Evolutionary conservation across 2,797 vertebrate species (phyloP).

Genomic region (Fratercula arctica): DNA sequence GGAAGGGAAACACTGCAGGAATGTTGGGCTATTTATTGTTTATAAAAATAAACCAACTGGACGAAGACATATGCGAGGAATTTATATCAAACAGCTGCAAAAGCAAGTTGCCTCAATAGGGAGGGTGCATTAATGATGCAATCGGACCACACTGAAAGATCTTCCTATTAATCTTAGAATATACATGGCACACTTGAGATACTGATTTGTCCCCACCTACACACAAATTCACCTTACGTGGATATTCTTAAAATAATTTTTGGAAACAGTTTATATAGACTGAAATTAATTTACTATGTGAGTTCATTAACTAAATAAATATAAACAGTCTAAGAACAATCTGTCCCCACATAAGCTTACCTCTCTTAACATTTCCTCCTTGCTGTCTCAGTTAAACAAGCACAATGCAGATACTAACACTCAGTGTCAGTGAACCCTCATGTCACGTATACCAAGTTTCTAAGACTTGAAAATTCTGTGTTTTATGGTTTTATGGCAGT

Average conservation of each 20-base stretch:
- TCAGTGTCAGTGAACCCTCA: neutral
- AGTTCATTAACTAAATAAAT: constrained; percentile 33
- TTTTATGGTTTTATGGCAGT: neutral
- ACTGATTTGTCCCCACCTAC: neutral
- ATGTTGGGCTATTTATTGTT: constrained; percentile 93
- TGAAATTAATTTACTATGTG: neutral
- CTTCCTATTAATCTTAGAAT: constrained; percentile 57
- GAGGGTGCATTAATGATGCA: constrained; percentile 75
- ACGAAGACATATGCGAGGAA: constrained; percentile 92
- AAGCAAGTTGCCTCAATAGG: constrained; percentile 90
- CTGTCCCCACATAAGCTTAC: constrained; percentile 6
- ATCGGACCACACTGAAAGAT: constrained; percentile 85
- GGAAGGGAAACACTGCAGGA: constrained; percentile 82
- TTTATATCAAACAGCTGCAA: constrained; percentile 98
- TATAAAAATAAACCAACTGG: constrained; percentile 98
- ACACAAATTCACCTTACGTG: constrained; percentile 28
- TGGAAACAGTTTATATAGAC: constrained; percentile 13
- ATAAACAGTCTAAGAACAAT: constrained; percentile 35
- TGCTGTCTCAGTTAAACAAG: constrained; percentile 1
- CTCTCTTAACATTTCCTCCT: neutral
- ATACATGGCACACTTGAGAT: neutral
- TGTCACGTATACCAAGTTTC: neutral
- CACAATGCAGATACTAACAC: neutral
- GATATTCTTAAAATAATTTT: neutral
- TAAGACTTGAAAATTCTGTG: neutral